Percentiles rank a stretch among this genome's conserved stretches.
phyloP scores from a whole-genome alignment of 2,113 vertebrate genomes.

The Rhizomys pruinosus region DNA sequence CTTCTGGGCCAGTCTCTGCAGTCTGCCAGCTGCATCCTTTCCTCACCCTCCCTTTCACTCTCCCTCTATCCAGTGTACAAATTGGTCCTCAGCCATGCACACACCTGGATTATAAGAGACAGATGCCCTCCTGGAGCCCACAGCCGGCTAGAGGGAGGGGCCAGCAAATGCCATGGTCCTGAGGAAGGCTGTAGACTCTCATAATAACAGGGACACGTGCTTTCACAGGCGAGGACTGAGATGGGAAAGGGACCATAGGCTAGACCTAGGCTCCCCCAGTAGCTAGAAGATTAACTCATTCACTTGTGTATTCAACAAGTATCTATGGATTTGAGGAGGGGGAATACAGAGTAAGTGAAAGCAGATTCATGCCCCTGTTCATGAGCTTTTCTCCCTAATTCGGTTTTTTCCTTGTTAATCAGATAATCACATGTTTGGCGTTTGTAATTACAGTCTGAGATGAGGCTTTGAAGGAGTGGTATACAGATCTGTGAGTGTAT shows the following conservation, averaged over 20 bases:
- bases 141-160: too few relatives aligned
- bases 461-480: conserved; percentile 40
- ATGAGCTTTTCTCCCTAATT: background rate
- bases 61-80: background rate
- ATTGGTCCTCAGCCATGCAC: background rate
- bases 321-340: background rate
- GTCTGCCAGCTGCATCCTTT: background rate
- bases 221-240: background rate
- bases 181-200: background rate
- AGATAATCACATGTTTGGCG: background rate
- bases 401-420: conserved; percentile 32
- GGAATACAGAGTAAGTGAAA: background rate
- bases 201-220: background rate
- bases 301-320: background rate
- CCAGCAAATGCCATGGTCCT: background rate
- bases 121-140: background rate
- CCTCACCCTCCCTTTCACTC: background rate
- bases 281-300: background rate
- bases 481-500: background rate
- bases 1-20: background rate
- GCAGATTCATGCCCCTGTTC: background rate
- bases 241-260: background rate
- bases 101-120: background rate
- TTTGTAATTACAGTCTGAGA: background rate
- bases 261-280: background rate